A percentile compares a stretch with the other conserved stretches of the same genome.
These are phyloP conservation scores for Silurus glanis DNA, from an alignment of 2,113 vertebrate species.

Conservation along the genomic window DNA sequence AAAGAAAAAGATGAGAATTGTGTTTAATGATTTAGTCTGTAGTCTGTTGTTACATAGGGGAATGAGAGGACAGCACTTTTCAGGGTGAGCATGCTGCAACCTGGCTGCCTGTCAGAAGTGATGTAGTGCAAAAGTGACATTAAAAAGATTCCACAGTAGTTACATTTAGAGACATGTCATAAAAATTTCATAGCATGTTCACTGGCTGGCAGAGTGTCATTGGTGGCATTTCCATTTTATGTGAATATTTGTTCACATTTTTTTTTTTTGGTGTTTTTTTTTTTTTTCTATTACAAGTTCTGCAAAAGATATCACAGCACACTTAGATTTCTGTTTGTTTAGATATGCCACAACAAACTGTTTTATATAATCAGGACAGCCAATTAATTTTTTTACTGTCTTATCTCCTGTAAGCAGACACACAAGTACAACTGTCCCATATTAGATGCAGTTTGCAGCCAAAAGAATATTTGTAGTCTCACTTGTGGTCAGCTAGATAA, in stretches of 20 bases:
- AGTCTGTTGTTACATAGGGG: slow-evolving; percentile 7
- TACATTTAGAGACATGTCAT: slow-evolving; percentile 65
- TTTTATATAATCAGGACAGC: background rate
- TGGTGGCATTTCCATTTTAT: slow-evolving; percentile 67
- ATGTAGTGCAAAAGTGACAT: slow-evolving; percentile 64
- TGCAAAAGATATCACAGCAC: background rate
- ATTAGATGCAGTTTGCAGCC: background rate
- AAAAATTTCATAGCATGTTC: slow-evolving; percentile 63
- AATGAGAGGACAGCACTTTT: slow-evolving; percentile 40
- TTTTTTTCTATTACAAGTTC: slow-evolving; percentile 52
- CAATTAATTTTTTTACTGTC: background rate
- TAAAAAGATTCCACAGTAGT: slow-evolving; percentile 64
- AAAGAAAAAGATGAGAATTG: background rate
- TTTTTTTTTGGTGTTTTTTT: slow-evolving; percentile 29
- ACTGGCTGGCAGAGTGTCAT: slow-evolving; percentile 56
- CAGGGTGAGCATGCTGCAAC: slow-evolving; percentile 49
- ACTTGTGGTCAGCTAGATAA: slow-evolving; percentile 2
- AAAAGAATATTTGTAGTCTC: background rate
- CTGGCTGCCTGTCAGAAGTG: slow-evolving; percentile 63
- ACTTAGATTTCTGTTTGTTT: background rate
- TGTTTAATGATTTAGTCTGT: slow-evolving; percentile 18
- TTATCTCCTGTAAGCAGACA: background rate
- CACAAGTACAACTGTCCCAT: background rate
- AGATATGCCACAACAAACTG: background rate
- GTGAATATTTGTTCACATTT: slow-evolving; percentile 14